These are phyloP conservation scores for Catalaphyllia jardinei DNA, from an alignment of 64 coral and sea anemone species.

Conservation along the genomic window DNA sequence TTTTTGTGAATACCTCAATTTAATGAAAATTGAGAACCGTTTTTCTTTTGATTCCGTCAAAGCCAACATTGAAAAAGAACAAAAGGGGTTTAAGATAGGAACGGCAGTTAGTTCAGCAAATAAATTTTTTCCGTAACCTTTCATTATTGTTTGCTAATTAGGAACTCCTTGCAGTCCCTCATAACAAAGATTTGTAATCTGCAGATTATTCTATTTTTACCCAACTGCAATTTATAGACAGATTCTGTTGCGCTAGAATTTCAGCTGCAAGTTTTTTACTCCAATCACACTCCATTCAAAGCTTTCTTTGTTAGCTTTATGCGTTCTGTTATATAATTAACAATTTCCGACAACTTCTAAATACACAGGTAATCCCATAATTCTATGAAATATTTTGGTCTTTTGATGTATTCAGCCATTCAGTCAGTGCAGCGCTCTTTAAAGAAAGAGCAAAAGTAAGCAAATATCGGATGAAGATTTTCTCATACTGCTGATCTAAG, in stretches of 20 bases:
- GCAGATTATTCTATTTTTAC: no score
- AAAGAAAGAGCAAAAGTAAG: not conserved
- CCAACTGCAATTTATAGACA: no score
- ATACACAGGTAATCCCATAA: not conserved
- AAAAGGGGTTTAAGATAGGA: not conserved
- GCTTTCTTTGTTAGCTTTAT: not conserved
- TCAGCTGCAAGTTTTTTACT: not conserved
- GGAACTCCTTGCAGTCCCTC: no score
- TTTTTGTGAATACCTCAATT: not conserved
- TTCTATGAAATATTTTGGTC: not conserved
- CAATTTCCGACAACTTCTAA: not conserved
- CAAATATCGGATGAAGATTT: not conserved
- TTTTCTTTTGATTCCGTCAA: constrained; percentile 9
- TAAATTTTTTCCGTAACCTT: not conserved
- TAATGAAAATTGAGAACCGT: constrained; percentile 4
- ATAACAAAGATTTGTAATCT: no score
- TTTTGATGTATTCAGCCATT: not conserved
- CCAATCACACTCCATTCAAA: not conserved
- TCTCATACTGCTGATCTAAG: not conserved
- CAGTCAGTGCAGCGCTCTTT: not conserved
- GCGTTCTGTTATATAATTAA: not conserved
- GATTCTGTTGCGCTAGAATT: no score
- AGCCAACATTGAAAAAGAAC: not conserved
- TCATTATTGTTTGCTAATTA: not conserved
- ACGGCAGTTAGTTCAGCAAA: not conserved